These are phyloP conservation scores for Ischnus inquisitorius DNA, from an alignment of 2,888 invertebrate species.

Conservation along the genomic window DNA sequence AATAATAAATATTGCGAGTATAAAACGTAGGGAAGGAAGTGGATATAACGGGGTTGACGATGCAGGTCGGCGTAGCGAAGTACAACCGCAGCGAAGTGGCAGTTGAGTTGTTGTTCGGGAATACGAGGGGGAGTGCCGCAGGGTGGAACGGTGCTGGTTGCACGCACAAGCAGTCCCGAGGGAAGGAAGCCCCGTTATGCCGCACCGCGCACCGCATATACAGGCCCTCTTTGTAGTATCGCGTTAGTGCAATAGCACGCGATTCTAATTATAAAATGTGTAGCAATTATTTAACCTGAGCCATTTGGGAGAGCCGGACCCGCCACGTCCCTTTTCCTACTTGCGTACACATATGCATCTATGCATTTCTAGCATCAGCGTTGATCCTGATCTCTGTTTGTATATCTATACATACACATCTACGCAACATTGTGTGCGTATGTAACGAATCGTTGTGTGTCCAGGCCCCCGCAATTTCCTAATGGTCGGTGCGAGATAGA, in stretches of 20 bases:
- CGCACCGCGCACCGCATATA: slow-evolving; percentile 50
- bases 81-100: slow-evolving; percentile 58
- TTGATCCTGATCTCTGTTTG: slow-evolving; percentile 14
- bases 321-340: slow-evolving; percentile 37
- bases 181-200: slow-evolving; percentile 62
- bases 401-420: not conserved
- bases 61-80: slow-evolving; percentile 40
- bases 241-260: slow-evolving; percentile 64
- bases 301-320: slow-evolving; percentile 63
- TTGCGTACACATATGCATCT: slow-evolving; percentile 30
- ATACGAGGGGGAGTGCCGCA: slow-evolving; percentile 47
- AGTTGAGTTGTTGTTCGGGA: slow-evolving; percentile 63
- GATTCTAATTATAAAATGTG: slow-evolving; percentile 75
- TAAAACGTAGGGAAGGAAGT: slow-evolving; percentile 47
- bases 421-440: slow-evolving; percentile 45
- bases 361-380: slow-evolving; percentile 34
- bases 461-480: slow-evolving; percentile 72
- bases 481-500: slow-evolving; percentile 70
- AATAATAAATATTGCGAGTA: slow-evolving; percentile 75
- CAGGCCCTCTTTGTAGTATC: slow-evolving; percentile 59
- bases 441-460: slow-evolving; percentile 67
- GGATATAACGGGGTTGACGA: slow-evolving; percentile 41
- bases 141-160: slow-evolving; percentile 59
- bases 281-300: slow-evolving; percentile 71
- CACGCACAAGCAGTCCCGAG: slow-evolving; percentile 67